These are phyloP conservation scores for Phoebastria nigripes DNA, from an alignment of 2,797 vertebrate species.

Conservation along the genomic window DNA sequence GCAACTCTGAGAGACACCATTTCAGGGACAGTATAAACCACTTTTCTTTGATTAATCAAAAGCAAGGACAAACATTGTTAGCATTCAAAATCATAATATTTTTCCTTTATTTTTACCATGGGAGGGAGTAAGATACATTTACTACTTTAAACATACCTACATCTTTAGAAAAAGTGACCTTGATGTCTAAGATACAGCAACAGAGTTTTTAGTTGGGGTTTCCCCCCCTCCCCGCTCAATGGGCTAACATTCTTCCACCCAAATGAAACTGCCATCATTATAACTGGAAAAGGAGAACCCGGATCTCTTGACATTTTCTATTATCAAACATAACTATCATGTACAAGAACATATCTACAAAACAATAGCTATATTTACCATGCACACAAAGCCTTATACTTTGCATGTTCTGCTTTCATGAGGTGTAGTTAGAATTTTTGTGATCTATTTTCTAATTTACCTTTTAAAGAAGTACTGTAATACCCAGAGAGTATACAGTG, in stretches of 20 bases:
- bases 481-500: neutral
- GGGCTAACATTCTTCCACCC: neutral
- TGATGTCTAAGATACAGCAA: neutral
- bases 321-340: neutral
- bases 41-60: neutral
- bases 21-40: neutral
- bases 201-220: neutral
- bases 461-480: neutral
- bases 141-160: neutral
- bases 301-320: neutral
- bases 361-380: neutral
- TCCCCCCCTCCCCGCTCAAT: accelerated
- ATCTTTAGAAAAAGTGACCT: neutral
- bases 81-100: neutral
- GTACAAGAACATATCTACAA: neutral
- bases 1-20: neutral
- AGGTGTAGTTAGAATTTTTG: neutral
- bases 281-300: neutral
- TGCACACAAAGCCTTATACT: neutral
- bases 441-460: neutral
- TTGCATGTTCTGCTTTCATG: neutral
- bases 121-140: neutral
- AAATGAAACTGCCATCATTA: neutral
- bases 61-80: neutral
- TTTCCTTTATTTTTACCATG: neutral